phyloP scores from a whole-genome alignment of 2,113 vertebrate species.

The Anas platyrhynchos region DNA sequence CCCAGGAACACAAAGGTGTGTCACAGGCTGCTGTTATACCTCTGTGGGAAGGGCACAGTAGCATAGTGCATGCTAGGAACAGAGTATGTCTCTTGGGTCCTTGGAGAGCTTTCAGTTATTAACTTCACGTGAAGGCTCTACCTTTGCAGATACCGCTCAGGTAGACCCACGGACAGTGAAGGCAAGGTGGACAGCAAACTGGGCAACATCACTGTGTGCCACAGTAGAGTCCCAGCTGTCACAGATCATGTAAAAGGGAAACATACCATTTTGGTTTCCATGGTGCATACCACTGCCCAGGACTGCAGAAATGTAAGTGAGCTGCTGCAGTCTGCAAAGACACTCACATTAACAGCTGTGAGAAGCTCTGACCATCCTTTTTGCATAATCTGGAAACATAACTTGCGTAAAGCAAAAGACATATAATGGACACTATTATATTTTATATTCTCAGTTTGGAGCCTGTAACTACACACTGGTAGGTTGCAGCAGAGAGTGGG shows the following conservation, averaged over 20 bases:
- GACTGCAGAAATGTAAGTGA: not conserved
- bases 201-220: not conserved
- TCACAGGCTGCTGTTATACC: not conserved
- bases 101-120: not conserved
- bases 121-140: not conserved
- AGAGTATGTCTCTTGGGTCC: fast-evolving
- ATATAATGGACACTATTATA: not conserved
- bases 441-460: constrained; percentile 44
- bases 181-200: not conserved
- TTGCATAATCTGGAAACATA: not conserved
- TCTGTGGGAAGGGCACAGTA: not conserved
- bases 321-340: not conserved
- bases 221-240: not conserved
- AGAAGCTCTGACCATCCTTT: not conserved
- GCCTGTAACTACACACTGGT: constrained; percentile 44
- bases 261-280: not conserved
- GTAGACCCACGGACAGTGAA: fast-evolving
- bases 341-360: not conserved
- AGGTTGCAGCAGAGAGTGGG: not conserved
- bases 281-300: not conserved
- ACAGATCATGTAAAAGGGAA: not conserved
- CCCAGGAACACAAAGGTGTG: not conserved
- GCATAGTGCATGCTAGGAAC: not conserved
- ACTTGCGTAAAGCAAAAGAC: not conserved
- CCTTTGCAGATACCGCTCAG: not conserved